Conservation (phyloP, 2,113 vertebrate genomes). For the Mobula hypostoma region DNA sequence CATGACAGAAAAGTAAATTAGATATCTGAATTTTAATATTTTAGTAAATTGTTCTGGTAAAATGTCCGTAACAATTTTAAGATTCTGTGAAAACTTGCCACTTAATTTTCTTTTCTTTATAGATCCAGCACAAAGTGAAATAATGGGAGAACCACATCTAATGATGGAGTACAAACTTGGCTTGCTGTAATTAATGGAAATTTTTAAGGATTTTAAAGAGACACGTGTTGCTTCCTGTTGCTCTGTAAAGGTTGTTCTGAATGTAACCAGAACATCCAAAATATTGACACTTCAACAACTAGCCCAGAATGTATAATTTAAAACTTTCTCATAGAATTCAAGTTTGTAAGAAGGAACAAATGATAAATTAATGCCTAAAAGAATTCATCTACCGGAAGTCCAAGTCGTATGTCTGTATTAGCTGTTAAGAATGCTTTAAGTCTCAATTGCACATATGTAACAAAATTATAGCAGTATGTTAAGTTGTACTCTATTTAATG, state of each 20-base stretch:
- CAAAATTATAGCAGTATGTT: background rate
- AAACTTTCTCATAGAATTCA: background rate
- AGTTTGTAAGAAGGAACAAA: background rate
- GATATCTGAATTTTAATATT: background rate
- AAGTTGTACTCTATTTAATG: background rate
- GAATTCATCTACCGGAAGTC: background rate
- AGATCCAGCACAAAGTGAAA: slow-evolving; percentile 84
- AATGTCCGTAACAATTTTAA: background rate
- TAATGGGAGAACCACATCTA: slow-evolving; percentile 89
- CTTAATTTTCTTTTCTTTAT: slow-evolving; percentile 43
- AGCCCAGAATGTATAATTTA: background rate
- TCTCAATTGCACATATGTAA: background rate
- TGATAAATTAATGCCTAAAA: background rate
- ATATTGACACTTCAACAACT: background rate
- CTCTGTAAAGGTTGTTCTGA: background rate
- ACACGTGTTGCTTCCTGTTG: slow-evolving; percentile 17
- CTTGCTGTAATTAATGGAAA: slow-evolving; percentile 60
- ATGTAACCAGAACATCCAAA: background rate
- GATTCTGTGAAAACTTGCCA: background rate
- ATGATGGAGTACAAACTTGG: slow-evolving; percentile 88
- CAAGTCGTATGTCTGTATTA: background rate
- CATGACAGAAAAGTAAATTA: background rate
- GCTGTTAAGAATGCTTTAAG: background rate
- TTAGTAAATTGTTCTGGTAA: background rate
- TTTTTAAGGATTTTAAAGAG: background rate